Base-by-base conservation (phyloP, 1,140 invertebrate genomes). In the Drosophila funebris region DNA sequence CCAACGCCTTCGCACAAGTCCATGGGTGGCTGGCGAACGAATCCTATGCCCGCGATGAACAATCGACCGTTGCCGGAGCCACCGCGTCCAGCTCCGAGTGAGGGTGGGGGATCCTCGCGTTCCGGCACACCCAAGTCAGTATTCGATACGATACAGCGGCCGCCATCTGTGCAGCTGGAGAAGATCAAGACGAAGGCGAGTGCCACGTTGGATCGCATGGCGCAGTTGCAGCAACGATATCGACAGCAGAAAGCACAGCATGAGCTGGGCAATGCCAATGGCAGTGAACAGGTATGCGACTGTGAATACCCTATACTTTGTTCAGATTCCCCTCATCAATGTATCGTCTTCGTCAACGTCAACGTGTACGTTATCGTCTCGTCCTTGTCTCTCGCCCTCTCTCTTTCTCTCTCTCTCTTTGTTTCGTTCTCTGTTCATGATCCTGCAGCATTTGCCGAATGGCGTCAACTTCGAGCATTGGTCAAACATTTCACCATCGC, bases 161-260 rank as follows among this genome's bases (percentile, higher is more conserved):
- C 91, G 22, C 91, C 91, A 3, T 92, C 91, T 2, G 78, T 92
- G 29, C 80, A 90, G 46, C 80, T 92, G 44, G 91, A 92, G 85
- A 92, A 87, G 74, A 92, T 92, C 37, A 91, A 92, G 76, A 90
- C 48, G 37, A 91, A 92, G 57, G 90, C 91, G 7, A 90, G 56
- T 36, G 91, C 91, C 37, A 92, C 91, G 11, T 36, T 91, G 57
- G 91, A 92, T 73, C 76, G 87, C 43, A 92, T 92, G 91, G 73
- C 92, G 20, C 91, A 92, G 6, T 79, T 94, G 27, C 93, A 95
- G 92, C 93, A 95, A 74, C 92, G 95, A 41, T 95, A 95, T 70
- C 93, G 93, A 36, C 94, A 94, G 73, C 94, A 95, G 72, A 94
- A 95, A 77, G 79, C 80, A 1, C 73, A 85, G 7, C 77, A 75